Base-by-base conservation (phyloP, 2,888 invertebrate species). In the Drosophila nr. fundita region DNA sequence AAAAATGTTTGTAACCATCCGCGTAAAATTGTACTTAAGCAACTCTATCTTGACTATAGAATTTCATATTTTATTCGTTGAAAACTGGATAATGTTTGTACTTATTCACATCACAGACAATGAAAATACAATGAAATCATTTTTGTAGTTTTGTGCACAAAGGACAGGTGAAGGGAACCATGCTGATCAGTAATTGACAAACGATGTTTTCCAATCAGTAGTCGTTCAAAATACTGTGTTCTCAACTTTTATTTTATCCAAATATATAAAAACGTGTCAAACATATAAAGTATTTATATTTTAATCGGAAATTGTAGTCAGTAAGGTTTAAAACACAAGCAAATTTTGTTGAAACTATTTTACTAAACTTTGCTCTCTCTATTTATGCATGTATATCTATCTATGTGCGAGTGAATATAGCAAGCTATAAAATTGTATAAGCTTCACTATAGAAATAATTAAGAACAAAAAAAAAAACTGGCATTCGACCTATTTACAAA, bases 21-120 rank as follows among this genome's bases (percentile, higher is more conserved):
- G 11, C 11, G n/a, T n/a, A 38, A 38, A 38, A 38, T 10, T n/a
- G 40, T n/a, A 40, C n/a, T 11, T 11, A 11, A 13, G 21, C 13
- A 21, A 21, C 7, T 13, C 45, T 45, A 13, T 11, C 11, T 11
- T 1, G 21, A 21, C 42, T 21, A 21, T 11, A 42, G 21, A 21
- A 42, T 21, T 42, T 42, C 21, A 42, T 42, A 42, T 42, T 42
- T 42, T 5, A 11, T 5, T 11, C 42, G 42, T 15, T 15, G 8
- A 15, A 53, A 53, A 34, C 34, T 34, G 15, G 34, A 6, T 34
- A 15, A 24, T 24, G 15, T 54, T 36, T 54, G 53, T 36, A 54
- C 53, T 27, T 11, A 34, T 36, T 36, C 53, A 54, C 34, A 24
- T 54, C 24, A 36, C 27, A 24, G 24, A 18, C 36, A 54, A 54